Evolutionary conservation across 1,140 invertebrate genomes (phyloP).

Genomic region (Magallana gigas): DNA sequence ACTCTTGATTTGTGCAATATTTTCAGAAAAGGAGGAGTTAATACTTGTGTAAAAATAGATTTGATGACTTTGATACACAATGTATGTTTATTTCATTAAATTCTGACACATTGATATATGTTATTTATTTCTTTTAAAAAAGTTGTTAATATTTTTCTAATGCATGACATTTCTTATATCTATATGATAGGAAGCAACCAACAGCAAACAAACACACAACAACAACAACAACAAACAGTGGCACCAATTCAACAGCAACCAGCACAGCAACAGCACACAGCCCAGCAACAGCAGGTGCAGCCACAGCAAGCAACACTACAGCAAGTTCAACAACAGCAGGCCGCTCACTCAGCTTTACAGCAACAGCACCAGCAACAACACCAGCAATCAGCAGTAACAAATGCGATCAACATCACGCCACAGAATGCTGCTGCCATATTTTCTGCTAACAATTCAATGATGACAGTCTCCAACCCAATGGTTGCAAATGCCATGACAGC

Average conservation of each 20-base stretch:
- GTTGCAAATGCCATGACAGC: constrained; percentile 31
- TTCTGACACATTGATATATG: too few relatives aligned
- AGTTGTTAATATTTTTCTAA: too few relatives aligned
- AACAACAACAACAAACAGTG: constrained; percentile 31
- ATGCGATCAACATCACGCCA: constrained; percentile 7
- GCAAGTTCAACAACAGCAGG: constrained; percentile 31
- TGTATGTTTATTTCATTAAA: too few relatives aligned
- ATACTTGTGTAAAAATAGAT: too few relatives aligned
- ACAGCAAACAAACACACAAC: neutral
- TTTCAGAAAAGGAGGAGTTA: neutral
- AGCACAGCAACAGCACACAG: neutral
- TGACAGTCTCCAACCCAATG: constrained; percentile 19
- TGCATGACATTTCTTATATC: neutral
- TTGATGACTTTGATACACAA: too few relatives aligned
- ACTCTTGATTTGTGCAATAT: neutral
- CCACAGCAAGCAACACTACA: constrained; percentile 7
- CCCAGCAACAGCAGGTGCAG: neutral
- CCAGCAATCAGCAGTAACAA: neutral
- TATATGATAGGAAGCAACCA: neutral
- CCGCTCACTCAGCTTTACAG: neutral
- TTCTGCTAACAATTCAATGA: constrained; percentile 3
- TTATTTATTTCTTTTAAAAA: too few relatives aligned
- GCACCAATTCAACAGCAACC: constrained; percentile 21
- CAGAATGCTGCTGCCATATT: constrained; percentile 29
- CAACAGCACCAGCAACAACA: neutral